These are phyloP conservation scores for Chironomus tentans DNA, from an alignment of 2,888 invertebrate genomes.

Conservation along the genomic window DNA sequence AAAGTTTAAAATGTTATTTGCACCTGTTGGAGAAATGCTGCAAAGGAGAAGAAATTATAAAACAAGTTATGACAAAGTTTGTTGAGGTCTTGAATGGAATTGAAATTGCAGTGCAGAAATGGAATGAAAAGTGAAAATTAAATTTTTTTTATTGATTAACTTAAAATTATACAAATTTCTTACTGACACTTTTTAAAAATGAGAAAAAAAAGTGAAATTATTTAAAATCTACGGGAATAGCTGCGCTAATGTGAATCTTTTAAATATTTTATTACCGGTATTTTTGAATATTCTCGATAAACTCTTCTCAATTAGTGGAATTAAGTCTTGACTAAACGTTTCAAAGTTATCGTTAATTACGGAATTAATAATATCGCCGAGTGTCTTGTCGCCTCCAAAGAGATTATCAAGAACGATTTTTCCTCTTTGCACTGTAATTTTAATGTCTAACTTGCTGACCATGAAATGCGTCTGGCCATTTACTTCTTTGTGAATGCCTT, in stretches of 20 bases:
- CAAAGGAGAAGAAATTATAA: neutral
- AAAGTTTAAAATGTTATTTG: conserved; percentile 17
- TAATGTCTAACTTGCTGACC: conserved; percentile 42
- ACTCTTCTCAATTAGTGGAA: conserved; percentile 46
- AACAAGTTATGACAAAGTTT: neutral
- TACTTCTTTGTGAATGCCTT: conserved; percentile 35
- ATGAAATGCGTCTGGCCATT: conserved; percentile 42
- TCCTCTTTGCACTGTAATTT: conserved; percentile 44
- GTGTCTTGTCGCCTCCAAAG: conserved; percentile 46
- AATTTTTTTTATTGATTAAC: too few relatives aligned
- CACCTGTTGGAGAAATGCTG: conserved; percentile 15
- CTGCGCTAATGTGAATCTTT: conserved; percentile 43
- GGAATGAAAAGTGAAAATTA: too few relatives aligned
- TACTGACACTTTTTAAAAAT: too few relatives aligned
- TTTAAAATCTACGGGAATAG: conserved; percentile 41
- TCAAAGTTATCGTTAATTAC: conserved; percentile 38
- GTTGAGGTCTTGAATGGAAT: too few relatives aligned
- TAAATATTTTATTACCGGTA: conserved; percentile 45
- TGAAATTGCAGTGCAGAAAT: too few relatives aligned
- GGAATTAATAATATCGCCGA: conserved; percentile 38
- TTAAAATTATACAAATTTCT: too few relatives aligned
- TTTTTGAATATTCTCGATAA: conserved; percentile 42
- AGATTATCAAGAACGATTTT: conserved; percentile 44
- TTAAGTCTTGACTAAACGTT: conserved; percentile 45
- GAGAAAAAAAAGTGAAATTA: neutral